Percentiles rank a stretch among this genome's conserved stretches.
Evolutionary conservation across 2,888 invertebrate genomes (phyloP).

Genomic region (Diploptera punctata): DNA sequence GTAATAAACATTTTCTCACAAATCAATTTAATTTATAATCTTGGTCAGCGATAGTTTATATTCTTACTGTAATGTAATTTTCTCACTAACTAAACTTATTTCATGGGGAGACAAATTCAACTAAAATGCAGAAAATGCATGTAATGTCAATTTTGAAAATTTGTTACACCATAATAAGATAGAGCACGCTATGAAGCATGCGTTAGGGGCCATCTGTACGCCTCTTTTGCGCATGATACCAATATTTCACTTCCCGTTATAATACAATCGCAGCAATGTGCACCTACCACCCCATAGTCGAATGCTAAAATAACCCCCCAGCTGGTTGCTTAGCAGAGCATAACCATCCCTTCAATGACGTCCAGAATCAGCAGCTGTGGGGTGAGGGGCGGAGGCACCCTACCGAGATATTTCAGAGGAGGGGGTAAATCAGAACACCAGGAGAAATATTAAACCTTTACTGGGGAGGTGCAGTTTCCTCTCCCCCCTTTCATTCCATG

Average conservation of each 20-base stretch:
- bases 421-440: conserved; percentile 12
- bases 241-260: neutral
- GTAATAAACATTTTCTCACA: too few species aligned
- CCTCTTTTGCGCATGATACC: neutral
- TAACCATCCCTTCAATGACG: conserved; percentile 31
- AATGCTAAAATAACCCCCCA: conserved; percentile 25
- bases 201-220: neutral
- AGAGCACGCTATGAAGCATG: too few species aligned
- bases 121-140: too few species aligned
- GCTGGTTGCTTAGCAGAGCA: conserved; percentile 35
- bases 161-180: too few species aligned
- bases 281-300: conserved; percentile 6
- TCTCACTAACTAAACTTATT: too few species aligned
- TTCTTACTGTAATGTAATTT: too few species aligned
- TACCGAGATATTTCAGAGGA: neutral
- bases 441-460: conserved; percentile 29
- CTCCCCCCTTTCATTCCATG: neutral
- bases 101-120: too few species aligned
- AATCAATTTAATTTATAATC: too few species aligned
- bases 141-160: too few species aligned
- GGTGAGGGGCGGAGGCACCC: conserved; percentile 19
- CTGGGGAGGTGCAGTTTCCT: neutral
- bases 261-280: conserved; percentile 18
- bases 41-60: too few species aligned
- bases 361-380: conserved; percentile 15